Base-by-base conservation (phyloP, 2,797 vertebrate species). In the Sardinella longiceps region DNA sequence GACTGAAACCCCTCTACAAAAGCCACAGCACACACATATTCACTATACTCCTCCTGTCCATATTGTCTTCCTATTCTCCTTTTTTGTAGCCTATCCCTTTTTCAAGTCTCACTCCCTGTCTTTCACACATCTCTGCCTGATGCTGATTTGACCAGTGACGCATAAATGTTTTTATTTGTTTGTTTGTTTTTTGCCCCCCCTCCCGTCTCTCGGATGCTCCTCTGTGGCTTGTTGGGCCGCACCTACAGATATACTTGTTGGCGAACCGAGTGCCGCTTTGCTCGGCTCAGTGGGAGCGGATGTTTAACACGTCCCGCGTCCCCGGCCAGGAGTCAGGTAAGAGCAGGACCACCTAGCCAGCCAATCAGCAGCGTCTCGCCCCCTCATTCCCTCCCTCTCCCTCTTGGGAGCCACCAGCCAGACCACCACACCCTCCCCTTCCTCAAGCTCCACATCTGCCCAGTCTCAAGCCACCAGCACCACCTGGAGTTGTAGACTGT, bases 231-330 rank as follows among this genome's bases (percentile, higher is more conserved):
- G 81, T 33, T 15, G 46, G 81, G 77, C 60, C 90, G 25, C 0
- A 53, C 43, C 85, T 88, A 11, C 95, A 99, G 98, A 96, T 97
- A 90, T 96, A 95, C 92, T 95, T 99, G 91, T 43, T 98, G 97
- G 97, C 96, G 85, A 97, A 97, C 91, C 96, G 96, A 81, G 94
- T 99, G 90, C 98, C 98, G 0, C 96, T 99, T 91, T 99, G 98
- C 93, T 99, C 98, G 14, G 96, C 98, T 90, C 98, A 99, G 93
- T 99, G 98, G 97, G 98, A 99, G 91, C 94, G 97, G 83, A 97
- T 98, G 97, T 99, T 98, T 95, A 99, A 99, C 90, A 98, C 98
- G 18, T 96, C 96, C 83, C 96, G 98, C 80, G 86, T 98, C 88
- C 98, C 98, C 0, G 97, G 98, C 90, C 92, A 95, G 89, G 97